Conservation (phyloP, 1,140 invertebrate genomes). For the Magallana angulata region DNA sequence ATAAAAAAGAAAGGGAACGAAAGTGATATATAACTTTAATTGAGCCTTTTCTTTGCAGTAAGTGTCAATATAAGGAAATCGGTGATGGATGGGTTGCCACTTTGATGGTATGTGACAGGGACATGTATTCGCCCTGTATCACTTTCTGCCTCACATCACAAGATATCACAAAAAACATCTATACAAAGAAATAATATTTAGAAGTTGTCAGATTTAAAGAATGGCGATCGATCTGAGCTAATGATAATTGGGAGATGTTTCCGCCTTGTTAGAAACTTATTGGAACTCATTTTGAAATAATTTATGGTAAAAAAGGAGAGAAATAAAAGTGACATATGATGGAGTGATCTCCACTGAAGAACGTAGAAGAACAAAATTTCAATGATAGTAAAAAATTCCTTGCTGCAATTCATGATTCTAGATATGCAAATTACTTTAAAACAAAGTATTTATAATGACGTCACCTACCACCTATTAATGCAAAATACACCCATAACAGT, state of each 20-base stretch:
- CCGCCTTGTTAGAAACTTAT: neutral
- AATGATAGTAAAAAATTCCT: neutral
- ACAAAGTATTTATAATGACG: neutral
- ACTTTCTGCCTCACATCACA: neutral
- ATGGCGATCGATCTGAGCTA: neutral
- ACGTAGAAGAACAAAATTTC: neutral
- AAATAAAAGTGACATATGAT: neutral
- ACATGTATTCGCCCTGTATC: neutral
- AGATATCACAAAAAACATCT: neutral
- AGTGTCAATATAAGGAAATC: neutral
- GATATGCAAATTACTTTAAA: constrained; percentile 28
- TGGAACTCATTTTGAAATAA: neutral
- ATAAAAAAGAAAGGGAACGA: neutral
- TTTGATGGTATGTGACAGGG: neutral
- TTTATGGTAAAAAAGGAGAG: neutral
- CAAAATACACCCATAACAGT: neutral
- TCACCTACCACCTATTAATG: neutral
- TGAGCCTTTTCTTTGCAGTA: neutral
- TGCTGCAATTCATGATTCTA: neutral
- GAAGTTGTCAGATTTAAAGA: neutral
- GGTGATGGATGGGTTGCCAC: neutral
- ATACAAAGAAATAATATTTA: constrained; percentile 8
- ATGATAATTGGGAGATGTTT: neutral
- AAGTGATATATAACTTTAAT: neutral
- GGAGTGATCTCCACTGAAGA: neutral